Percentiles rank a stretch among this genome's conserved stretches.
These are phyloP conservation scores for Dioctria rufipes DNA, from an alignment of 2,888 invertebrate genomes.

Conservation along the genomic window DNA sequence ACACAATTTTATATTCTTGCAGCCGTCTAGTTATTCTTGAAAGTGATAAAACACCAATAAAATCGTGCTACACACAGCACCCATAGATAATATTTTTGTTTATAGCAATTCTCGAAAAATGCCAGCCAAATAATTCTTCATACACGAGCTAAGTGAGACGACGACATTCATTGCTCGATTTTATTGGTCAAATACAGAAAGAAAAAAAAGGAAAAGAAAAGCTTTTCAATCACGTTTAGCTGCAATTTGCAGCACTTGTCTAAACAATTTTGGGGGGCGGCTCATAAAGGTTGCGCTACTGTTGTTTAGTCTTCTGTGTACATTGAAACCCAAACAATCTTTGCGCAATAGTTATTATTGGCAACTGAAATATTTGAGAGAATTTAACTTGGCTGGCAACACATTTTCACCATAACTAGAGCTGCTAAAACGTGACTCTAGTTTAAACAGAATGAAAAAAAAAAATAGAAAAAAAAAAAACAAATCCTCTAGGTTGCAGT, in stretches of 20 bases:
- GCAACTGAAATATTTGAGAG: conserved; percentile 33
- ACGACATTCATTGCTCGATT: too few relatives aligned
- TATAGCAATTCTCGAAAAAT: neutral
- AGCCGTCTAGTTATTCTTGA: too few relatives aligned
- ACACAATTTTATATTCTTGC: too few relatives aligned
- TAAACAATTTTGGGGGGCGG: conserved; percentile 20
- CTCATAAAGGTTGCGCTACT: conserved; percentile 21
- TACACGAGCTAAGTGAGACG: neutral
- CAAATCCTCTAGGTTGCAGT: conserved; percentile 49
- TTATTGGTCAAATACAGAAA: neutral
- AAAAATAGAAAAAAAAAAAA: neutral
- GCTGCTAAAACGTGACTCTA: conserved; percentile 46
- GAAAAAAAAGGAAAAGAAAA: neutral
- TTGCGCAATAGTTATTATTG: neutral
- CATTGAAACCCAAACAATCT: conserved; percentile 14
- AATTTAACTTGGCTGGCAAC: conserved; percentile 41
- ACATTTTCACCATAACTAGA: conserved; percentile 34
- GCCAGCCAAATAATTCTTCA: conserved; percentile 2
- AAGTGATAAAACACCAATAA: too few relatives aligned
- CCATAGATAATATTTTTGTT: too few relatives aligned
- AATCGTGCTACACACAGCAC: too few relatives aligned
- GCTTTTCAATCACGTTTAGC: conserved; percentile 38
- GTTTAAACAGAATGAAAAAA: conserved; percentile 26
- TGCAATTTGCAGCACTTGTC: conserved; percentile 42
- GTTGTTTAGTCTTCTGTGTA: conserved; percentile 27